Conservation (phyloP, 1,140 invertebrate genomes). For the Lerema accius region DNA sequence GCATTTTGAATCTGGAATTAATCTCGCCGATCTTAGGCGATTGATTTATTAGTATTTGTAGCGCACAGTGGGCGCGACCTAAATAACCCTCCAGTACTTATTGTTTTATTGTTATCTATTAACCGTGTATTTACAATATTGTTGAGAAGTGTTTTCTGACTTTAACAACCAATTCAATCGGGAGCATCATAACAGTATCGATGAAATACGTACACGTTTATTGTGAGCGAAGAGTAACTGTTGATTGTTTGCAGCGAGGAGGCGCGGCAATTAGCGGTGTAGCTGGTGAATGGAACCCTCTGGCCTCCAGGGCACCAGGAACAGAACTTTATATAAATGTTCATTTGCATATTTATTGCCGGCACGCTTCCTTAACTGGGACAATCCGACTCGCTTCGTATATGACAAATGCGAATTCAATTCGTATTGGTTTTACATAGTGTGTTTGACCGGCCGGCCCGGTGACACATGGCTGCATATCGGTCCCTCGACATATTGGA, state of each 20-base stretch:
- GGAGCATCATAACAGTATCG: conserved; percentile 32
- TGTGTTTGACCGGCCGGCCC: conserved; percentile 30
- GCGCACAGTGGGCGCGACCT: conserved; percentile 29
- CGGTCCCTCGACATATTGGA: conserved; percentile 50
- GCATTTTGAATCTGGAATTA: conserved; percentile 27
- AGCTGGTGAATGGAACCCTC: conserved; percentile 73
- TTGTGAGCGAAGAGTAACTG: conserved; percentile 66
- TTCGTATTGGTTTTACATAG: conserved; percentile 31
- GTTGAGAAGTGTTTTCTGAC: conserved; percentile 26
- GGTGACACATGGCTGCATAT: conserved; percentile 36
- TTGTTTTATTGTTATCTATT: conserved; percentile 36
- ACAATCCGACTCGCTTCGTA: conserved; percentile 43
- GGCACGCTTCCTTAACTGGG: conserved; percentile 54
- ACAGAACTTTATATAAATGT: conserved; percentile 43
- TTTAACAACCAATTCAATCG: conserved; percentile 33
- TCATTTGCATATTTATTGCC: conserved; percentile 68
- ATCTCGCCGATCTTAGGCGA: conserved; percentile 27
- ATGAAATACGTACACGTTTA: conserved; percentile 42
- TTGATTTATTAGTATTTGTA: conserved; percentile 32
- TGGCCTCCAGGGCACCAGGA: conserved; percentile 52
- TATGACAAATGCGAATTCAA: conserved; percentile 47
- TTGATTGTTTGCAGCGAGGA: conserved; percentile 64
- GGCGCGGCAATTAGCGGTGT: conserved; percentile 78
- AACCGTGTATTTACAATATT: conserved; percentile 29
- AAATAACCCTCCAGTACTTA: conserved; percentile 32